Evolutionary conservation across 2,888 invertebrate species (phyloP), one percentile per base, ranked within the genome.

Genomic region (Masnerella sp.): DNA sequence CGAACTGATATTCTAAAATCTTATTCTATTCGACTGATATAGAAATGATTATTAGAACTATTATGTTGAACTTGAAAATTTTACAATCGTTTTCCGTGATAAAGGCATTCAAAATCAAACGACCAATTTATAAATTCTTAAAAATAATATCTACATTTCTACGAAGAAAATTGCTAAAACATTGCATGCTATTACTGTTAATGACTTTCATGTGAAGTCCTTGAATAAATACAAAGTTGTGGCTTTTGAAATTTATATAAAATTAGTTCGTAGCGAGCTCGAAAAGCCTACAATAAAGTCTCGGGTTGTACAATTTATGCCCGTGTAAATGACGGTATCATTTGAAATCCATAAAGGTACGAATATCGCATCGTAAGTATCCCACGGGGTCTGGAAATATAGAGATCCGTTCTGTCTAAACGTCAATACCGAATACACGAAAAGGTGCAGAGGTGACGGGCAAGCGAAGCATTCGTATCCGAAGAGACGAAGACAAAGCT

Each of bases 361-460:
- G 38, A 62, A 56, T 67, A 61, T 59, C 40, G 40, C 47, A 4
- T 49, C 20, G 54, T 32, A 42, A 61, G 56, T 54, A 62, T 62
- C 49, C 56, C 34, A 40, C 43, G 45, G 14, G 32, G 43, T 11
- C 30, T 58, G 36, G 36, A 64, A 69, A 54, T n/a, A n/a, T 49
- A 59, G 54, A 61, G 58, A 68, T 49, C 36, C 28, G 38, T 14
- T 34, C 17, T 22, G 32, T 67, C 32, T 49, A 49, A 72, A 62
- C 49, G 73, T 67, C 72, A 67, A 61, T 74, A 64, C 45, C 36
- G 52, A 43, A 58, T 64, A 68, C 51, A 34, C 62, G 68, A 49
- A 59, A 64, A 58, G 42, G 68, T 34, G 34, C 52, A 75, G 73
- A 78, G 70, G 73, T 61, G 64, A 73, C 59, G 69, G 67, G 69